Evolutionary conservation across 2,888 invertebrate species (phyloP), one percentile per base, ranked within the genome.

Genomic region (Leuctra nigra): DNA sequence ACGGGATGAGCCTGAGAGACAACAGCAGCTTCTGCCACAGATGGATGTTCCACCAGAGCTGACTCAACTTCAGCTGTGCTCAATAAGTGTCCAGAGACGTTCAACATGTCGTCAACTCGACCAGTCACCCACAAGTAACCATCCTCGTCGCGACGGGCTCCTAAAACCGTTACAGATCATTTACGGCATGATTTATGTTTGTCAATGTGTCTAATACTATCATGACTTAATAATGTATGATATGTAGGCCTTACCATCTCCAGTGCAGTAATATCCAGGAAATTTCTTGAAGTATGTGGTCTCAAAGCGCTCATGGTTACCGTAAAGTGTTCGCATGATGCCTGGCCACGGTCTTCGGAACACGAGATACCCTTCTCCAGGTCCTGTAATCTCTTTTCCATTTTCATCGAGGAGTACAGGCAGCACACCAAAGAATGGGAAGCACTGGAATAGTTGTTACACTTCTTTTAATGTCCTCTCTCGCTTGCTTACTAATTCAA

Each of bases 331-430:
- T 61, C 97, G 81, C 95, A 97, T 96, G 77, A 99, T 91, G 63
- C 97, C 95, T 1, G 99, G 99, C 99, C 99, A 99, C 2, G 99
- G 97, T 64, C 86, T 82, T 35, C 87, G 77, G 74, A 99, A 97
- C 33, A 95, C 96, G 65, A 99, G 76, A 70, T 92, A 96, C 2
- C 98, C 98, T 73, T 97, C 94, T 20, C 92, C 94, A 61, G 86
- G 85, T 1, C 93, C 94, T 62, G 87, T 83, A 57, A 95, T 82
- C 67, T 86, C 83, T 65, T 80, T 79, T 1, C 98, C 98, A 55
- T 85, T 84, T 66, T 96, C 94, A 68, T 91, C 89, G 62, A 99
- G 72, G 29, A 99, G 74, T 24, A 79, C 85, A 9, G 98, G 92
- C 61, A 89, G 82, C 2, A 99, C 92, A 16, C 99, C 98, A 71